Percentiles rank a stretch among this genome's conserved stretches.
Evolutionary conservation across 1,140 invertebrate genomes (phyloP).

Genomic region (Pseudachorutes palmiensis): DNA sequence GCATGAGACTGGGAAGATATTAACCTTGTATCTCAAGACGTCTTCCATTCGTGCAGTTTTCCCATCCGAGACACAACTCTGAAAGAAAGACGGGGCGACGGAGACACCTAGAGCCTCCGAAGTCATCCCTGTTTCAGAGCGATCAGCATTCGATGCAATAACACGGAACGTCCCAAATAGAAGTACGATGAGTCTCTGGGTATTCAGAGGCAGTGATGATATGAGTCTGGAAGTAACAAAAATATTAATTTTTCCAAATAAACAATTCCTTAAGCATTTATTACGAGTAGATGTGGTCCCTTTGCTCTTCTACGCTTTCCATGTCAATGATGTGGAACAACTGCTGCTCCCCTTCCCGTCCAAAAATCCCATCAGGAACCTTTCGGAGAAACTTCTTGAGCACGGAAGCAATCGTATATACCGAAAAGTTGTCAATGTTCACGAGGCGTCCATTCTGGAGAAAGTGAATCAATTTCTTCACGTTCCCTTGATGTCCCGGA

Average conservation of each 20-base stretch:
- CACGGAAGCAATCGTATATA: conserved; percentile 96
- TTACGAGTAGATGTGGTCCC: conserved; percentile 84
- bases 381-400: conserved; percentile 96
- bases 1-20: neutral
- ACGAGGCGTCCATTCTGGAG: conserved; percentile 86
- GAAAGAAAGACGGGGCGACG: conserved; percentile 97
- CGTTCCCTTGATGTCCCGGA: conserved; percentile 86
- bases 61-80: conserved; percentile 81
- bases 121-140: conserved; percentile 85
- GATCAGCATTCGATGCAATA: conserved; percentile 85
- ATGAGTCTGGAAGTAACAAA: conserved; percentile 61
- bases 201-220: conserved; percentile 73
- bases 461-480: conserved; percentile 93
- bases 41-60: conserved; percentile 92
- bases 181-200: conserved; percentile 85
- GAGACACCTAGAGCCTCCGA: conserved; percentile 82
- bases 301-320: conserved; percentile 68
- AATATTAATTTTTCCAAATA: neutral
- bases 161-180: conserved; percentile 95
- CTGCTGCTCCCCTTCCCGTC: conserved; percentile 76
- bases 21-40: conserved; percentile 82
- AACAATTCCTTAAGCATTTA: conserved; percentile 30
- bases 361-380: conserved; percentile 91
- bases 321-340: conserved; percentile 80
- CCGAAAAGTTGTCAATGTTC: conserved; percentile 95